phyloP scores from a whole-genome alignment of 2,888 invertebrate genomes.

The Ophion ellenae region DNA sequence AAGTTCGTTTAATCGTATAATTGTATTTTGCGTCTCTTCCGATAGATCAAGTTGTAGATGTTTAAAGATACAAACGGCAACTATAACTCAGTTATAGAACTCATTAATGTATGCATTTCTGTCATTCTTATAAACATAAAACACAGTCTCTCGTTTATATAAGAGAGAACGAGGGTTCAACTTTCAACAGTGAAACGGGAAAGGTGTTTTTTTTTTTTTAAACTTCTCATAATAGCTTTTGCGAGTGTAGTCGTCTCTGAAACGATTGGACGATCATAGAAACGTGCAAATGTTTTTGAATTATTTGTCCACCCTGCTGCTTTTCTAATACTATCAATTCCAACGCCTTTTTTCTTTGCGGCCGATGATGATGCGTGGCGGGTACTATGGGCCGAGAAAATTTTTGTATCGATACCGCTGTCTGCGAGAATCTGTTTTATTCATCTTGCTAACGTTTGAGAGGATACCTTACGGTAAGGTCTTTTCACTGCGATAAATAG shows the following conservation, averaged over 20 bases:
- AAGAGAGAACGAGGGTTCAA: conserved; percentile 6
- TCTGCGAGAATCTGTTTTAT: conserved; percentile 9
- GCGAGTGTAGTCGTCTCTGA: conserved; percentile 22
- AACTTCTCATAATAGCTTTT: conserved; percentile 17
- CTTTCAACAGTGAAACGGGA: conserved; percentile 4
- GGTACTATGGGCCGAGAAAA: conserved; percentile 32
- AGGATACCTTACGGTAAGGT: too few species aligned
- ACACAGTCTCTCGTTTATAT: neutral
- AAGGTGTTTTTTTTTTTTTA: neutral
- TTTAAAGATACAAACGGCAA: conserved; percentile 35
- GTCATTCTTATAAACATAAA: conserved; percentile 29
- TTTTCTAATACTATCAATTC: conserved; percentile 36
- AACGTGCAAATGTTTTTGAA: conserved; percentile 38
- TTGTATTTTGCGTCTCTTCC: too few species aligned
- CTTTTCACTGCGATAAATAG: too few species aligned
- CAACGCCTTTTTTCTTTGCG: conserved; percentile 30
- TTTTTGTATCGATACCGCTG: conserved; percentile 27
- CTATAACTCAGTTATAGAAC: neutral
- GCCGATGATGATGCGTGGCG: conserved; percentile 16
- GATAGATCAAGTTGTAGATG: conserved; percentile 19
- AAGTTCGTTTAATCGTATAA: too few species aligned
- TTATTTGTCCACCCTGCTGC: conserved; percentile 34
- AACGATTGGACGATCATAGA: conserved; percentile 30
- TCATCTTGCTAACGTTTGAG: too few species aligned
- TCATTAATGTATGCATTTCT: conserved; percentile 30